Evolutionary conservation across 2,797 vertebrate species (phyloP).

Genomic region (Spinus olivaceus): DNA sequence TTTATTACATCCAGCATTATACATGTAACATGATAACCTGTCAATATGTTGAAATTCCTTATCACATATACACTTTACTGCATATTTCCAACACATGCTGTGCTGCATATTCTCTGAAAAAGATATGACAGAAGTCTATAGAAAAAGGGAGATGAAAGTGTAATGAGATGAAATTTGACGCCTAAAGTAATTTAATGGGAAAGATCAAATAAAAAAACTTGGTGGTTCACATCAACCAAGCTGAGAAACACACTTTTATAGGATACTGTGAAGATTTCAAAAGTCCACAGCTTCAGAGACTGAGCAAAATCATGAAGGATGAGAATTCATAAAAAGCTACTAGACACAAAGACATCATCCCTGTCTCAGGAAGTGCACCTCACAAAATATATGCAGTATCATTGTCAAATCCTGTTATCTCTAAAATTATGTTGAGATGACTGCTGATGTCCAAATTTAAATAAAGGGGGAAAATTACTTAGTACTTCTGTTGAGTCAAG

Average conservation of each 20-base stretch:
- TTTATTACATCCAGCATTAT: neutral
- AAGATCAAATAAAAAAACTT: neutral
- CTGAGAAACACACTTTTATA: neutral
- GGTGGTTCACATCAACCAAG: neutral
- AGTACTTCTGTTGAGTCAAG: neutral
- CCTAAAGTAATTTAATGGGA: neutral
- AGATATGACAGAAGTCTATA: neutral
- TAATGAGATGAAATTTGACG: neutral
- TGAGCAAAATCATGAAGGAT: neutral
- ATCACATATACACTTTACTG: neutral
- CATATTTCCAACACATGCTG: neutral
- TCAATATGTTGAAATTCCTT: neutral
- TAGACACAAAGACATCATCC: neutral
- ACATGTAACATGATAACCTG: neutral
- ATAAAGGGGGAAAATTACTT: neutral
- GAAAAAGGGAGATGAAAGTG: neutral
- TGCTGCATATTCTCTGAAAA: neutral
- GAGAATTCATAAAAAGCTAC: neutral
- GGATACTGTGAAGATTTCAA: neutral
- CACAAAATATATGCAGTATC: neutral
- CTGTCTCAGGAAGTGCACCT: neutral
- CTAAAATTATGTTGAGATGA: neutral
- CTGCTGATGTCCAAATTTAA: neutral
- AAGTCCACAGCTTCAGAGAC: neutral
- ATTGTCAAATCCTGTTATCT: neutral